Percentiles rank a stretch among this genome's conserved stretches.
Conservation (phyloP, 2,888 invertebrate species). For the Rotaria sp. region DNA sequence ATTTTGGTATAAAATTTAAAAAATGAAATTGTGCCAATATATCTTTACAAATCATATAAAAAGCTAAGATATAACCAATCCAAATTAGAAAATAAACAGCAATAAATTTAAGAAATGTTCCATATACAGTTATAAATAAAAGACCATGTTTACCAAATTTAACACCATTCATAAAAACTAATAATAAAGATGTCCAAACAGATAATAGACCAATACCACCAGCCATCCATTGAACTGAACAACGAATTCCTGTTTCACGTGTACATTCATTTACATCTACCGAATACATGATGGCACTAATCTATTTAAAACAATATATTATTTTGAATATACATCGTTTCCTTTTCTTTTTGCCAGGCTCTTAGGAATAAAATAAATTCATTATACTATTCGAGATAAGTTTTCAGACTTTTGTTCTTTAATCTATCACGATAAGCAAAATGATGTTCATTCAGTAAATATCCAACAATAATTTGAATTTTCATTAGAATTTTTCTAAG, state of each 20-base stretch:
- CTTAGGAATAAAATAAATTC: too few species aligned
- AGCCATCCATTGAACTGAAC: background rate
- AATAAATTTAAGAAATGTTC: background rate
- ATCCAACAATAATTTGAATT: too few species aligned
- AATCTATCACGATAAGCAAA: too few species aligned
- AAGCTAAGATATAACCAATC: slow-evolving; percentile 17
- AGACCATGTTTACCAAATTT: slow-evolving; percentile 29
- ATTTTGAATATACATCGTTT: too few species aligned
- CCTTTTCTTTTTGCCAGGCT: too few species aligned
- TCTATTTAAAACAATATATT: background rate
- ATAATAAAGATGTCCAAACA: slow-evolving; percentile 5
- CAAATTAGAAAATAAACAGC: background rate
- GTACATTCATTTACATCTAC: slow-evolving; percentile 3
- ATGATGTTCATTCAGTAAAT: too few species aligned
- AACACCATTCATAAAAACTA: slow-evolving; percentile 14
- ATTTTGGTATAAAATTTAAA: slow-evolving; percentile 20
- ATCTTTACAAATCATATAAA: slow-evolving; percentile 22
- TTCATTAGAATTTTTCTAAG: too few species aligned
- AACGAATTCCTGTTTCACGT: slow-evolving; percentile 3
- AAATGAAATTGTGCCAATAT: slow-evolving; percentile 9
- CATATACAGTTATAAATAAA: slow-evolving; percentile 7
- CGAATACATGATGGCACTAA: background rate
- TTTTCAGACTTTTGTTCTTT: too few species aligned
- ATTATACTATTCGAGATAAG: too few species aligned
- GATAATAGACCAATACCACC: slow-evolving; percentile 19